Conservation (phyloP, 2,888 invertebrate species). For the Drosophila prostipennis region DNA sequence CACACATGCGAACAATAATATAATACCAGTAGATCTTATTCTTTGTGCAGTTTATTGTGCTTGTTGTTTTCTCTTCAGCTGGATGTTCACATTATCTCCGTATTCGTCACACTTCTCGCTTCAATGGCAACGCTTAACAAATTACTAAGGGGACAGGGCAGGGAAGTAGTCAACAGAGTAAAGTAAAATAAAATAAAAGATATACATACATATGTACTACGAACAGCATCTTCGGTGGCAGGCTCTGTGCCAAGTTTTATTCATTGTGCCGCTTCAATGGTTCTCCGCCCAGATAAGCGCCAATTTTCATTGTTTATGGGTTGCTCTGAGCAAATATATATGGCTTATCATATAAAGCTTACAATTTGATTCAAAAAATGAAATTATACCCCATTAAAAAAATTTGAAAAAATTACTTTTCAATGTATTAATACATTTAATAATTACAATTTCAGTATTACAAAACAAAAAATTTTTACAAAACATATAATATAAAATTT, state of each 20-base stretch:
- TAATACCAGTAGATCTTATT: constrained; percentile 24
- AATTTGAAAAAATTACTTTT: not conserved
- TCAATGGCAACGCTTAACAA: constrained; percentile 64
- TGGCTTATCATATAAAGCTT: not conserved
- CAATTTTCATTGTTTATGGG: constrained; percentile 33
- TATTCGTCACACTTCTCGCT: constrained; percentile 68
- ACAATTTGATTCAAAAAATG: not conserved
- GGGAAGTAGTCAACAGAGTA: constrained; percentile 1
- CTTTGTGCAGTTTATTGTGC: constrained; percentile 15
- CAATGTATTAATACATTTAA: too few relatives aligned
- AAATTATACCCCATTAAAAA: too few relatives aligned
- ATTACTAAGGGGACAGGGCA: constrained; percentile 40
- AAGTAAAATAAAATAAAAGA: constrained; percentile 4
- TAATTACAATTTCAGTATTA: too few relatives aligned
- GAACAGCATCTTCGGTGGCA: constrained; percentile 19
- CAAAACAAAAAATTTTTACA: too few relatives aligned
- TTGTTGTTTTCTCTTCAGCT: constrained; percentile 23
- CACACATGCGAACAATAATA: constrained; percentile 20
- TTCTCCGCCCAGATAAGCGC: constrained; percentile 35
- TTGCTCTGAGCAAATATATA: not conserved
- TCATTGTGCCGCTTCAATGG: constrained; percentile 33
- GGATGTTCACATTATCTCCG: constrained; percentile 61
- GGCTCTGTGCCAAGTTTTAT: constrained; percentile 48
- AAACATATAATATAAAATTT: too few relatives aligned
- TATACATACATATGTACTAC: not conserved